Base-by-base conservation (phyloP, 2,888 invertebrate species). In the Zonitis immaculata region DNA sequence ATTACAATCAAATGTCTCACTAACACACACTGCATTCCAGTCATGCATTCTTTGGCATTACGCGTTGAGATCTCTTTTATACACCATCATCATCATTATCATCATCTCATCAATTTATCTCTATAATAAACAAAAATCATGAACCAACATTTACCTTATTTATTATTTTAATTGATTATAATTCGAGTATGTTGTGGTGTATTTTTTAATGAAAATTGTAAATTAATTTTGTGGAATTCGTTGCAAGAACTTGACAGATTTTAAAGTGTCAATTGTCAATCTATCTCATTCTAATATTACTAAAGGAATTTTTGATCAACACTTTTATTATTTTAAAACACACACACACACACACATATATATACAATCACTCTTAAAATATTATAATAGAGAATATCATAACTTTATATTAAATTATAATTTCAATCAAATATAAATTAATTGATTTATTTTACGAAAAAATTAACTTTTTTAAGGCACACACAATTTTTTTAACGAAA, bases 401-500 rank as follows among this genome's bases (percentile, higher is more conserved):
- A 6, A 39, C 18, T 39, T 39, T 39, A 11, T 11, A 39, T 39
- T 39, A 18, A n/a, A 39, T 39, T 39, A 39, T 2, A n/a, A 28
- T n/a, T 28, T 28, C 4, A 28, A 42, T 14, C 1, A 42, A 42
- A 20, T 42, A 14, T n/a, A 0, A 11, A 22, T 42, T 42, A 8
- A 18, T 42, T 18, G 6, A 47, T 44, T 39, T 32, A 45, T 46
- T 51, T 39, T 46, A 42, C 22, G 30, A 18, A 16, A 6, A 42
- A 49, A 42, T 46, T 22, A 28, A 46, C 65, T 64, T 64, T 56
- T n/a, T 66, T 59, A 70, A 74, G 66, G 64, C 69, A 71, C 67
- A 67, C 62, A 69, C 72, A 72, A 18, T 39, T 39, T 72, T 67
- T 68, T 64, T 62, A 73, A 74, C 68, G 72, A 76, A 76, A 76